phyloP scores from a whole-genome alignment of 2,888 invertebrate species.

The Dastarcus helophoroides region DNA sequence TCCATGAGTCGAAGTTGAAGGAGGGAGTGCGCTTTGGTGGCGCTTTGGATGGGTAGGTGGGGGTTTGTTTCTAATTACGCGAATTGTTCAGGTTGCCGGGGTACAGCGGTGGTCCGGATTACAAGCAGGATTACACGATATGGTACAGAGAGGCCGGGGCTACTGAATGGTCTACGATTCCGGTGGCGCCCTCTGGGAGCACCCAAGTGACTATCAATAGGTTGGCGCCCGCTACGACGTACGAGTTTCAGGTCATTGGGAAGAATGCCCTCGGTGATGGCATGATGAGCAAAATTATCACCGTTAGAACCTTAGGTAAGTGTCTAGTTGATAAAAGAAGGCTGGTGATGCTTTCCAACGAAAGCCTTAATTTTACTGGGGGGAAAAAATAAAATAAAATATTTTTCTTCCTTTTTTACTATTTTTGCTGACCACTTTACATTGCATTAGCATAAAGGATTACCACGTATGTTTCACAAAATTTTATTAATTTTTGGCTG shows the following conservation, averaged over 20 bases:
- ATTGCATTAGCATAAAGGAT: too few relatives aligned
- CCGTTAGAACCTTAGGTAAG: constrained; percentile 80
- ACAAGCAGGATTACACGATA: constrained; percentile 89
- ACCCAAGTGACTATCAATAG: constrained; percentile 84
- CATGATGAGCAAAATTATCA: constrained; percentile 88
- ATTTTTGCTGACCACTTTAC: too few relatives aligned
- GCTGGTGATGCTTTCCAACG: too few relatives aligned
- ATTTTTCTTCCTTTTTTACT: too few relatives aligned
- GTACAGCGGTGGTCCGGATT: constrained; percentile 89
- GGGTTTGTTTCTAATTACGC: too few relatives aligned
- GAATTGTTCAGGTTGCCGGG: constrained; percentile 85
- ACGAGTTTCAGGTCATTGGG: constrained; percentile 94
- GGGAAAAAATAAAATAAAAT: too few relatives aligned
- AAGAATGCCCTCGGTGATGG: constrained; percentile 92
- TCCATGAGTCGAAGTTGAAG: too few relatives aligned
- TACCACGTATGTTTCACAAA: too few relatives aligned
- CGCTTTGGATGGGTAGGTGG: too few relatives aligned
- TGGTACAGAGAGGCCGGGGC: constrained; percentile 86
- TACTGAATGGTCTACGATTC: constrained; percentile 86
- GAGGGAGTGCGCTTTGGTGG: too few relatives aligned
- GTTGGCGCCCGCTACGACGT: constrained; percentile 78
- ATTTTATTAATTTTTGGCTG: too few relatives aligned
- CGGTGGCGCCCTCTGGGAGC: constrained; percentile 84
- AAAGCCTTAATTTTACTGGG: constrained; percentile 2
- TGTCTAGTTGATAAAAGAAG: too few relatives aligned